Base-by-base conservation (phyloP, 2,797 vertebrate species). In the Peromyscus attwateri region DNA sequence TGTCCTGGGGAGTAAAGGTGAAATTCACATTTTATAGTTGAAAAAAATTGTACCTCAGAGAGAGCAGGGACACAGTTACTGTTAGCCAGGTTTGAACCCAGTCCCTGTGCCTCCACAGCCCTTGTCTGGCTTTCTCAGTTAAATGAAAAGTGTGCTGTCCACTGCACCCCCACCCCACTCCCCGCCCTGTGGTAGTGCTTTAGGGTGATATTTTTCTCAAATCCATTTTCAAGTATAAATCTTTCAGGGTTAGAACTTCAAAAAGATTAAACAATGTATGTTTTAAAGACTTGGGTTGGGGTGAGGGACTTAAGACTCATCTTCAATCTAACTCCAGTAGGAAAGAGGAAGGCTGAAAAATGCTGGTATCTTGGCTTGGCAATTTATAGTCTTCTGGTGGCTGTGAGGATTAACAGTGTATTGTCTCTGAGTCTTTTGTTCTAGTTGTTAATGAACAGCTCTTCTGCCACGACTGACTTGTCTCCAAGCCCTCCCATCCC, bases 401-500 rank as follows among this genome's bases (percentile, higher is more conserved):
- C 97, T 91, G 92, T 13, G 13, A 97, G 96, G 97, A 97, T 98
- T 96, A 98, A 98, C 96, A 94, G 97, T 3, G 34, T 40, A 34
- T 94, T 95, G 96, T 97, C 96, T 89, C 95, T 16, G 0, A 60
- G 96, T 95, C 95, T 98, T 96, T 95, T 91, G 94, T 97, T 94
- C 79, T 14, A 0, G 46, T 97, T 85, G 93, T 97, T 97, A 95
- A 97, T 98, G 95, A 93, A 85, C n/a, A 66, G 60, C 87, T 87
- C 73, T 87, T 85, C 71, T 76, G 89, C 95, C 29, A 19, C 4
- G 0, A 68, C 95, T 21, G n/a, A 57, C 90, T 83, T n/a, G 62
- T 83, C 2, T 1, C 73, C 77, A 31, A 23, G 40, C 10, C 79
- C 40, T 62, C 81, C 81, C 76, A 43, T 85, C 57, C 34, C 21